Base-by-base conservation (phyloP, 2,888 invertebrate species). In the Stenolophus ochropezus region DNA sequence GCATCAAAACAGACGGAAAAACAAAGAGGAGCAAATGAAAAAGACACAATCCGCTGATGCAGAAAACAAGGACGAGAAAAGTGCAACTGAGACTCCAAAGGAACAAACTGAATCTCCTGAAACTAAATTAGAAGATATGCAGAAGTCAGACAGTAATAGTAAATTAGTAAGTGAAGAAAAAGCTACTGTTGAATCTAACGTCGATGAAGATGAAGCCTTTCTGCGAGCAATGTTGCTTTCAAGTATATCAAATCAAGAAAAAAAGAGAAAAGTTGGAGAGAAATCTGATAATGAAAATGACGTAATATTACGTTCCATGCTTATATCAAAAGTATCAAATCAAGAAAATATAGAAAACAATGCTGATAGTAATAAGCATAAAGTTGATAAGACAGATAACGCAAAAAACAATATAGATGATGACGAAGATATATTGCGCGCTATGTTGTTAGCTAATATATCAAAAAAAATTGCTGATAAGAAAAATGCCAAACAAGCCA, bases 191-290 rank as follows among this genome's bases (percentile, higher is more conserved):
- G 42, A 69, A 42, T 33, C 16, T 14, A 90, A 91, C 84, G 84
- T 90, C 81, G 92, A 92, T 71, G 93, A 93, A 85, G 93, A 93
- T 86, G 92, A 92, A 86, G 93, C 92, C 87, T 89, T 92, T 74
- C 88, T 93, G 83, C 88, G 93, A 83, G 92, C 92, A 33, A 90
- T 91, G 87, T 86, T 93, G 78, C 88, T 93, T 83, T 92, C 91
- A 74, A 92, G 92, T 3, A 89, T 93, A 83, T 91, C 73, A 14
- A 11, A 53, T 21, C 53, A 69, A 81, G 58, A 76, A 58, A 23
- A 53, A 49, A 47, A 71, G 76, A 33, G 49, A 47, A 49, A 16
- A 8, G 47, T n/a, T 16, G 73, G 21, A 23, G 23, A 49, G 33
- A 69, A 69, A 69, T 69, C 65, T 16, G 65, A 69, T 33, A 33